Percentiles rank a stretch among this genome's conserved stretches.
Evolutionary conservation across 2,113 vertebrate species (phyloP).

Genomic region (Crotophaga sulcirostris): DNA sequence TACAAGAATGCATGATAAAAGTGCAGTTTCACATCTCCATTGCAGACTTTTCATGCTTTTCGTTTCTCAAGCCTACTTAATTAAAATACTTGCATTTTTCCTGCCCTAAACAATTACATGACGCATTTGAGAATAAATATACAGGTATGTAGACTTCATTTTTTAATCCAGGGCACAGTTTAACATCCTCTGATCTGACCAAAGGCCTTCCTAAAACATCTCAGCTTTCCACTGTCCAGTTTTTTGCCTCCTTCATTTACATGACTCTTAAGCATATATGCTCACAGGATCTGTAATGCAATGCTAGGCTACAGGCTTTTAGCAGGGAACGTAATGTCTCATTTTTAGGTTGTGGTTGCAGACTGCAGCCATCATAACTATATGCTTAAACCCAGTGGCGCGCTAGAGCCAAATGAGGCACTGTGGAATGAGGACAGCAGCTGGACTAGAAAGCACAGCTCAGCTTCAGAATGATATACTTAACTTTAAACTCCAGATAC

Average conservation of each 20-base stretch:
- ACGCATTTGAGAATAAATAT: neutral
- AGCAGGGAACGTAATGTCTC: neutral
- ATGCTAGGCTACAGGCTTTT: neutral
- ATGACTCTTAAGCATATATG: neutral
- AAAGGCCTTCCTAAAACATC: neutral
- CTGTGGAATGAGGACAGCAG: neutral
- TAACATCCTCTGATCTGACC: neutral
- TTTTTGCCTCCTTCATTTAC: neutral
- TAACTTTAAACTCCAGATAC: neutral
- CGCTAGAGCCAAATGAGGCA: neutral
- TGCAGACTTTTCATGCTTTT: neutral
- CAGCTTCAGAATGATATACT: constrained; percentile 5
- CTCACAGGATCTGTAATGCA: neutral
- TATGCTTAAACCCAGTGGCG: neutral
- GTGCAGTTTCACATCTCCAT: constrained; percentile 17
- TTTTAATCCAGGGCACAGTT: neutral
- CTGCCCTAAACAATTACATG: neutral
- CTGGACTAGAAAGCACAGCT: neutral
- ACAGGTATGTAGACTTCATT: neutral
- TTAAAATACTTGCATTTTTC: neutral
- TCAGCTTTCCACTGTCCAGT: neutral
- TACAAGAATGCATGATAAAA: neutral
- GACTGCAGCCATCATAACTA: neutral
- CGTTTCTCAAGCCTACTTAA: neutral
- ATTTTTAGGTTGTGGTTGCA: neutral